These are phyloP conservation scores for Andricus grossulariae DNA, from an alignment of 1,140 invertebrate species.

Conservation along the genomic window DNA sequence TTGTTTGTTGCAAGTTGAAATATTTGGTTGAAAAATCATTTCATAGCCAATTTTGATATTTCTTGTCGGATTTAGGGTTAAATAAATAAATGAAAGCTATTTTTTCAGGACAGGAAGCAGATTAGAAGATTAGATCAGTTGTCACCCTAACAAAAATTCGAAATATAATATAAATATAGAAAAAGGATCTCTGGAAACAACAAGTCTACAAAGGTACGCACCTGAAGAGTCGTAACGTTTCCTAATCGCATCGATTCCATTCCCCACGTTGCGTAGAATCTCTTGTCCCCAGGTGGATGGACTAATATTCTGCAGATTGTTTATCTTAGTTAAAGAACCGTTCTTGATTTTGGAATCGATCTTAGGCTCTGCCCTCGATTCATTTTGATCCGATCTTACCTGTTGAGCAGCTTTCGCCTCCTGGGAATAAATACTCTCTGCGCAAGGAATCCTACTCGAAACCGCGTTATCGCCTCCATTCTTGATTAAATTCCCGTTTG, in stretches of 20 bases:
- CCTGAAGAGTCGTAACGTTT: constrained; percentile 20
- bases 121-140: too few relatives aligned
- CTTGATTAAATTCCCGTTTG: constrained; percentile 42
- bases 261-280: constrained; percentile 5
- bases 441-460: background rate
- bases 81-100: too few relatives aligned
- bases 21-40: too few relatives aligned
- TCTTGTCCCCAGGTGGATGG: background rate
- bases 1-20: too few relatives aligned
- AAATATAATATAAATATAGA: too few relatives aligned
- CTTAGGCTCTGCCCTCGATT: background rate
- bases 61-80: too few relatives aligned
- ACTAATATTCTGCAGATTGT: constrained; percentile 14
- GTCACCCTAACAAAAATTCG: too few relatives aligned
- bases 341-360: constrained; percentile 35
- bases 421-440: constrained; percentile 4
- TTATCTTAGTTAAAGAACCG: constrained; percentile 36
- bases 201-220: constrained; percentile 20
- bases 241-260: constrained; percentile 33
- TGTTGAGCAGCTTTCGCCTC: constrained; percentile 17
- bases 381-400: constrained; percentile 45
- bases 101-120: too few relatives aligned
- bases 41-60: too few relatives aligned
- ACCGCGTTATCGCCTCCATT: background rate
- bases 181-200: too few relatives aligned